phyloP scores from a whole-genome alignment of 1,140 invertebrate genomes.

The Theocolax elegans region DNA sequence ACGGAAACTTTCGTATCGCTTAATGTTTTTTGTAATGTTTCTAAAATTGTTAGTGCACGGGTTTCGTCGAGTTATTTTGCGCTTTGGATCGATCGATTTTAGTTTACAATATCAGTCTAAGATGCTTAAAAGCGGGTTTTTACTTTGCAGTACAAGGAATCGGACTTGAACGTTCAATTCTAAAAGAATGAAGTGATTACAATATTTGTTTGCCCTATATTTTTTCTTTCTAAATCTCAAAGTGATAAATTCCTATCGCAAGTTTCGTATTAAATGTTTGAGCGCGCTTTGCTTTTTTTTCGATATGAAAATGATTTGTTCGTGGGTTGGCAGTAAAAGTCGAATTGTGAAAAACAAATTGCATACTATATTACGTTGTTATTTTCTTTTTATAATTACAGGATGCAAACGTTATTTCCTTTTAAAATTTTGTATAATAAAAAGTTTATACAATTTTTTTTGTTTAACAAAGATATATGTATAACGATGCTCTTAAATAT shows the following conservation, averaged over 20 bases:
- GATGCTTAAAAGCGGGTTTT: constrained; percentile 8
- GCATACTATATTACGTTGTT: not conserved
- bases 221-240: constrained; percentile 1
- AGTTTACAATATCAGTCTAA: constrained; percentile 29
- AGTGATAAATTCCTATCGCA: constrained; percentile 8
- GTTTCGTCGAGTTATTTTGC: constrained; percentile 12
- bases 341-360: constrained; percentile 24
- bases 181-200: not conserved
- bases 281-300: not conserved
- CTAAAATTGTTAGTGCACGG: constrained; percentile 12
- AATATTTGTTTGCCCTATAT: not conserved
- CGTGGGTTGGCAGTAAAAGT: constrained; percentile 11
- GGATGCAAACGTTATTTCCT: not conserved
- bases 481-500: not conserved
- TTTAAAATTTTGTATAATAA: not conserved
- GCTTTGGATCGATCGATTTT: constrained; percentile 24
- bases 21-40: not conserved
- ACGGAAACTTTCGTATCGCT: not conserved
- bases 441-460: not conserved
- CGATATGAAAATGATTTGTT: constrained; percentile 25
- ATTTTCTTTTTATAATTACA: not conserved
- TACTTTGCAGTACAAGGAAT: constrained; percentile 16
- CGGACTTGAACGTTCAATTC: constrained; percentile 21
- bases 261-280: not conserved
- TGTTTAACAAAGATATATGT: constrained; percentile 27